Evolutionary conservation across 2,888 invertebrate species (phyloP).

Genomic region (Spodoptera littoralis): DNA sequence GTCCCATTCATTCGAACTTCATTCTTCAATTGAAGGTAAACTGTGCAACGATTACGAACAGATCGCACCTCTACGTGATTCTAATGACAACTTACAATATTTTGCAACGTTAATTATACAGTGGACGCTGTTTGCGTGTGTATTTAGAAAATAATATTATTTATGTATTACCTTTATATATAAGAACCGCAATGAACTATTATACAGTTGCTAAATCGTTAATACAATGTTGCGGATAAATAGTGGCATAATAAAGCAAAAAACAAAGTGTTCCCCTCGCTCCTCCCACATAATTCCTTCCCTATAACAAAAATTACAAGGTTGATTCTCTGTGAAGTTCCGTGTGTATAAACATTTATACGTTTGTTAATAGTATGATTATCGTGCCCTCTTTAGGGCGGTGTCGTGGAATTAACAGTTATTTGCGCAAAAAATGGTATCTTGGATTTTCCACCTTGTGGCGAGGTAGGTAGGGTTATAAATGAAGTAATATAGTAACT

Average conservation of each 20-base stretch:
- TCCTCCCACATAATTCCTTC: conserved; percentile 40
- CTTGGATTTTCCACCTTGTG: conserved; percentile 51
- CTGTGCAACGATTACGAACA: conserved; percentile 37
- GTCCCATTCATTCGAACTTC: conserved; percentile 53
- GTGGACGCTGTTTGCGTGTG: conserved; percentile 43
- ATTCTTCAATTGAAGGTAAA: conserved; percentile 47
- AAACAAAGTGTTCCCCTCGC: conserved; percentile 23
- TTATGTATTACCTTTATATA: conserved; percentile 42
- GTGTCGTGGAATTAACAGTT: conserved; percentile 61
- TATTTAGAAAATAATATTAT: conserved; percentile 47
- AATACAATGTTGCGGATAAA: conserved; percentile 22
- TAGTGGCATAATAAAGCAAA: conserved; percentile 25
- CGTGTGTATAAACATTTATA: conserved; percentile 57
- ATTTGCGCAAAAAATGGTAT: conserved; percentile 49
- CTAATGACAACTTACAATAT: conserved; percentile 45
- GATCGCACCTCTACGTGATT: conserved; percentile 48
- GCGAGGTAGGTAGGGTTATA: conserved; percentile 43
- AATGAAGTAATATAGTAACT: conserved; percentile 37
- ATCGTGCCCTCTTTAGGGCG: conserved; percentile 64
- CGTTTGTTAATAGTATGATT: conserved; percentile 58
- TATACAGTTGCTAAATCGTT: conserved; percentile 32
- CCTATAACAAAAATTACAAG: conserved; percentile 39
- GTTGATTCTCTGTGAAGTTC: conserved; percentile 32
- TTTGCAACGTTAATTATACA: conserved; percentile 46
- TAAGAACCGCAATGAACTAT: conserved; percentile 36